Conservation (phyloP, 2,888 invertebrate species). For the Cryptus viduatorius region DNA sequence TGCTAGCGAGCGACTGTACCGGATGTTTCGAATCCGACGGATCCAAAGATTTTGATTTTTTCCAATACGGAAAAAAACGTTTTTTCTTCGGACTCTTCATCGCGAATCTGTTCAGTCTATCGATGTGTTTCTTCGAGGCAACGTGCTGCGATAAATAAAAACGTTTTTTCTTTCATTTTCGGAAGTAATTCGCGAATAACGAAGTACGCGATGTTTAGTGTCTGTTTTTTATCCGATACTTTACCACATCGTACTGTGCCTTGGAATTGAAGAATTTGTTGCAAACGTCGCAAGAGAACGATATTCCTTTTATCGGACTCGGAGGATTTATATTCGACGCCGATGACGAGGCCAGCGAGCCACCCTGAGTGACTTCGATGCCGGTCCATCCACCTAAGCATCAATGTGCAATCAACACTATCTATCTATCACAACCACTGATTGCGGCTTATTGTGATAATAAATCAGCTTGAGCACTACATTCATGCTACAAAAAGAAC, state of each 20-base stretch:
- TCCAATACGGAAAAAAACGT: conserved; percentile 73
- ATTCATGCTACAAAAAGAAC: conserved; percentile 83
- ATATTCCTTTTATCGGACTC: conserved; percentile 71
- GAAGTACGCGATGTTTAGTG: not conserved
- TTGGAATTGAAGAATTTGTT: conserved; percentile 83
- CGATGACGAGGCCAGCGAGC: conserved; percentile 62
- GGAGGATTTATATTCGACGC: conserved; percentile 33
- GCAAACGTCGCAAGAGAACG: conserved; percentile 80
- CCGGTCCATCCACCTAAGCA: conserved; percentile 83
- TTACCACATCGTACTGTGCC: conserved; percentile 82
- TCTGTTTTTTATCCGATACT: not conserved
- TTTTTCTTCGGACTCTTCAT: conserved; percentile 75
- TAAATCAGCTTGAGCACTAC: conserved; percentile 85
- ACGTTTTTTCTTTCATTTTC: not conserved
- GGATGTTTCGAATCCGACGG: conserved; percentile 35
- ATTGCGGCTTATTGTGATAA: conserved; percentile 82
- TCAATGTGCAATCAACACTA: conserved; percentile 85
- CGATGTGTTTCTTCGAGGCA: conserved; percentile 82
- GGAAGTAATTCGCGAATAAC: not conserved
- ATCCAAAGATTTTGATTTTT: conserved; percentile 55
- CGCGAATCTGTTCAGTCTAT: conserved; percentile 78
- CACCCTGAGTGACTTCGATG: conserved; percentile 71
- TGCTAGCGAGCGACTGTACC: conserved; percentile 75
- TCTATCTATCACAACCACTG: conserved; percentile 85
- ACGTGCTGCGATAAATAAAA: conserved; percentile 78